Evolutionary conservation across 2,888 invertebrate species (phyloP), one percentile per base, ranked within the genome.

Genomic region (Agrilus biguttatus): DNA sequence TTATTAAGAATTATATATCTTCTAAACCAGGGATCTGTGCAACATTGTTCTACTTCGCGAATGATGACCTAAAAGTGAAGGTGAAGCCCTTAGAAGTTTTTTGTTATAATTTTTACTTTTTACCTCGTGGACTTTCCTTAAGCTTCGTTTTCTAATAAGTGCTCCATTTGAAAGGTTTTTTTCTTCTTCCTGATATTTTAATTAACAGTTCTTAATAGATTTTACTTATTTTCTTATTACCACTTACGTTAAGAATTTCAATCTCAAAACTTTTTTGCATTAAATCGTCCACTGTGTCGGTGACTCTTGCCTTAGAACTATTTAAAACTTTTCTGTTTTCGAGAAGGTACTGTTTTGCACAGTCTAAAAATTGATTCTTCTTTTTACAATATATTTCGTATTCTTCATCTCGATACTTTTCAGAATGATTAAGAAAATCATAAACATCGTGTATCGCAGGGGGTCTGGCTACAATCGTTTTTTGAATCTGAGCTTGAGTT

Each of bases 1-100:
- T 55, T 59, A 39, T 55, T 55, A 33, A 63, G 45, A 13, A 50
- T 54, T 7, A 58, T 41, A 40, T 61, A 54, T 35, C 59, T 48
- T 44, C 49, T 53, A 40, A 60, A 59, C 61, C 61, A 62, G 3
- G 61, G 57, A 40, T 61, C 59, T 21, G 57, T 47, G 21, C 47
- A 47, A 44, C 56, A 58, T 12, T 41, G 35, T 21, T 41, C 43
- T 33, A 35, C 36, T 19, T 45, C 45, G 6, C 33, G 23, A 3
- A 28, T 5, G n/a, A 34, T 43, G 14, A 44, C 41, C 54, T 54
- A 45, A 38, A 51, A 38, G 14, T 17, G 2, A 37, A n/a, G 8
- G 14, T 14, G 19, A 33, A 23, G 12, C 28, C n/a, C 28, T 43
- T 35, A 8, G 5, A 17, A n/a, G n/a, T 35, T 17, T 17, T 33